phyloP scores from a whole-genome alignment of 1,140 invertebrate genomes.

The Diabrotica undecimpunctata region DNA sequence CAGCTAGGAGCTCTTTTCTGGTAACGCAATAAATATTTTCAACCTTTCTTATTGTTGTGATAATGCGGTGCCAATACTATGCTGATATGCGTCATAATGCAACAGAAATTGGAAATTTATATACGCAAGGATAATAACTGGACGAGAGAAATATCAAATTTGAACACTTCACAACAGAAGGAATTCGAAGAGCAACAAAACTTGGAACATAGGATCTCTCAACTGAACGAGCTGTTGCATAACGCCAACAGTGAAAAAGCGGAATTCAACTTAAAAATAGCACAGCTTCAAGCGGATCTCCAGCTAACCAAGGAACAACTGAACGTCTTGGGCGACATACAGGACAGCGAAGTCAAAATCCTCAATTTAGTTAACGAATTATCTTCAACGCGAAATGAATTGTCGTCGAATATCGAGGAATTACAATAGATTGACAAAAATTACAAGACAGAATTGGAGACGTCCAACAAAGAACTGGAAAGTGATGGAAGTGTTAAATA shows the following conservation, averaged over 20 bases:
- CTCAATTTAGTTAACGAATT: constrained; percentile 41
- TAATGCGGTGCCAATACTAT: no score
- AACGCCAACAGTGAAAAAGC: constrained; percentile 40
- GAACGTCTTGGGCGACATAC: constrained; percentile 30
- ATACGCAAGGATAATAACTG: constrained; percentile 33
- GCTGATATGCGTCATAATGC: no score
- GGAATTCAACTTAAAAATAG: constrained; percentile 29
- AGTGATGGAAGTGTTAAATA: constrained; percentile 80
- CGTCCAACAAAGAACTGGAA: constrained; percentile 70
- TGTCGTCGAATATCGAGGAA: constrained; percentile 16
- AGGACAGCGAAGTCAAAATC: constrained; percentile 39
- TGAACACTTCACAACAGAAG: constrained; percentile 43
- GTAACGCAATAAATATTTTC: no score
- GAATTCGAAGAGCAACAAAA: constrained; percentile 40
- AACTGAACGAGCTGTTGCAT: constrained; percentile 39
- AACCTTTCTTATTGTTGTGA: no score
- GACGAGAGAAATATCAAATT: constrained; percentile 29
- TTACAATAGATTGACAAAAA: constrained; percentile 42
- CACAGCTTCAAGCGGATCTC: constrained; percentile 33
- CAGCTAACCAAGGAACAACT: constrained; percentile 35
- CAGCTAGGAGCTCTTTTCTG: no score
- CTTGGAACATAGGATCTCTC: constrained; percentile 34
- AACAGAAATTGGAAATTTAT: constrained; percentile 54
- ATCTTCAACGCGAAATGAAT: constrained; percentile 29
- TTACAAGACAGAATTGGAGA: constrained; percentile 40